These are phyloP conservation scores for Drosophila hawaiiensis DNA, from an alignment of 2,888 invertebrate genomes.

Conservation along the genomic window DNA sequence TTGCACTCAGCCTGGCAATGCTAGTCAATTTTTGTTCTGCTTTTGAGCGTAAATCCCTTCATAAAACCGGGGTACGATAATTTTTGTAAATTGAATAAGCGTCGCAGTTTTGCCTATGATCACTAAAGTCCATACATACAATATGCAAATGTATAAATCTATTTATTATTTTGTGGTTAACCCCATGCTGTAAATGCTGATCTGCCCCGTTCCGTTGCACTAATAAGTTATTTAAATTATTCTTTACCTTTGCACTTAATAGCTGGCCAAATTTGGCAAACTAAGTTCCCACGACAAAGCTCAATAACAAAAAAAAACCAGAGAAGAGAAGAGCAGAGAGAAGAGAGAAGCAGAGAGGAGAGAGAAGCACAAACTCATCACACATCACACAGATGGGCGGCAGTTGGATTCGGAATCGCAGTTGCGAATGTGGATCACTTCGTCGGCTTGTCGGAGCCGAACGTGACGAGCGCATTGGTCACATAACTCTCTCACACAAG, in stretches of 20 bases:
- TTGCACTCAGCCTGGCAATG: slow-evolving; percentile 37
- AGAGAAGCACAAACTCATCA: slow-evolving; percentile 50
- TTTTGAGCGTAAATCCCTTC: slow-evolving; percentile 53
- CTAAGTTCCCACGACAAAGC: slow-evolving; percentile 68
- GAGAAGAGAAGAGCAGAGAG: neutral
- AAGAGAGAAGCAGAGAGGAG: neutral
- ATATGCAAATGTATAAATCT: slow-evolving; percentile 9
- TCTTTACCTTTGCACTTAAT: slow-evolving; percentile 34
- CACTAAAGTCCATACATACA: neutral
- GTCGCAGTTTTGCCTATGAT: slow-evolving; percentile 32
- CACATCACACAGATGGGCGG: slow-evolving; percentile 62
- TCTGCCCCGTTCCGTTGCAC: slow-evolving; percentile 4
- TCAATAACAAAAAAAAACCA: slow-evolving; percentile 50
- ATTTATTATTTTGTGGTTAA: slow-evolving; percentile 34
- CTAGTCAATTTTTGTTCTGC: neutral
- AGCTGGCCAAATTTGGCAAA: slow-evolving; percentile 54
- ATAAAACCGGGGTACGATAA: slow-evolving; percentile 36
- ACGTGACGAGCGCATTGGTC: slow-evolving; percentile 44
- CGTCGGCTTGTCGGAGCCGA: slow-evolving; percentile 35
- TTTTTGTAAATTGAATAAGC: slow-evolving; percentile 67
- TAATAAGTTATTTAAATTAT: slow-evolving; percentile 36
- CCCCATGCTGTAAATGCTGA: slow-evolving; percentile 24
- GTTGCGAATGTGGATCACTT: slow-evolving; percentile 55
- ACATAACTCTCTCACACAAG: slow-evolving; percentile 25
- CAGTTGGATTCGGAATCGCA: slow-evolving; percentile 31